Base-by-base conservation (phyloP, 2,888 invertebrate genomes). In the Drosophila multiciliata region DNA sequence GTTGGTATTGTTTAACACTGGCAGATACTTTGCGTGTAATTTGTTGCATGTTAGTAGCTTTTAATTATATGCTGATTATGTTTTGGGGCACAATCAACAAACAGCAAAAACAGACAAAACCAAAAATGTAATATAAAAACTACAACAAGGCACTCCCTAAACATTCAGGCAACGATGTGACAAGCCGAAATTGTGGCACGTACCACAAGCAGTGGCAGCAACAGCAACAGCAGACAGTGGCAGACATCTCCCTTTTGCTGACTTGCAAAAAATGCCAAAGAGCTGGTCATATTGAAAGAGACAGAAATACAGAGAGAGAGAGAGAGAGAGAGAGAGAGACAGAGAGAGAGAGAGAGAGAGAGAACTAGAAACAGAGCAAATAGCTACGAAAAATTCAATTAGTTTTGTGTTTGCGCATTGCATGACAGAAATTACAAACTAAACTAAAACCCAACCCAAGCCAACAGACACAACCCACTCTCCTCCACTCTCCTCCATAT, bases 361-460 rank as follows among this genome's bases (percentile, higher is more conserved):
- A n/a, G 61, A 35, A 11, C 29, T 45, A 57, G 38, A 49, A 40
- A 42, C 36, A 26, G 33, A 49, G 63, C 52, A 35, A 59, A 61
- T 70, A 73, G 83, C 72, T 70, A 70, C 57, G 66, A 85, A 85
- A 85, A 86, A 86, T 86, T 86, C 85, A 86, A 86, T 86, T 86
- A 86, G 85, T 86, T 86, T 89, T 89, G 85, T 86, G 85, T 86
- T 86, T 86, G 85, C 90, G 83, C 86, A 85, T 89, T 87, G 88
- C 90, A 87, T 86, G 90, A 86, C 85, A 87, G 89, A 89, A 86
- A 82, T 73, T 70, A 69, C 57, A 69, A 33, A 54, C 55, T 55
- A 55, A 4, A 23, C 29, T 35, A 33, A 35, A n/a, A 12, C 2
- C 33, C 11, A 3, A 2, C 60, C 49, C 6, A 15, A 9, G 35